Conservation (phyloP, 35 echinoderm and acorn worm species). For the Heliocidaris erythrogramma region DNA sequence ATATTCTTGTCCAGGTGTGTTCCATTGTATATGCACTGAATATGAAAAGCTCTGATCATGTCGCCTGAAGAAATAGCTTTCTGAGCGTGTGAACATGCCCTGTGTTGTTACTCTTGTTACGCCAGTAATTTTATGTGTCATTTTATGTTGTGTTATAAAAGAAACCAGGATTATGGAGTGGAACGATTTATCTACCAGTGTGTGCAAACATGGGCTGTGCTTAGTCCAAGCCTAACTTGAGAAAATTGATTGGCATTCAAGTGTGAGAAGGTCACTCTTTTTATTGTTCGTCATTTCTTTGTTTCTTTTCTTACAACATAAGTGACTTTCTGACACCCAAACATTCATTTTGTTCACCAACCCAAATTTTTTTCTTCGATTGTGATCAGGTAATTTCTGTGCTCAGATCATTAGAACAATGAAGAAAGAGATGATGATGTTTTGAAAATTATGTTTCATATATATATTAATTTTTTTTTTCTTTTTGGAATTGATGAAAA, state of each 20-base stretch:
- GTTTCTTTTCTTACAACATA: background rate
- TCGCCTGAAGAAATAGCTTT: background rate
- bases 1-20: background rate
- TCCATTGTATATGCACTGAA: background rate
- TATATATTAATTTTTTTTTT: background rate
- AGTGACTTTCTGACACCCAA: background rate
- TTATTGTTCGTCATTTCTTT: background rate
- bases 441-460: background rate
- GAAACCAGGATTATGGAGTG: background rate
- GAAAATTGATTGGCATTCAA: background rate
- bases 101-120: background rate
- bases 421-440: background rate
- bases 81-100: background rate
- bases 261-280: background rate
- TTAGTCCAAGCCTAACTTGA: background rate
- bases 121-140: background rate
- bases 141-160: background rate
- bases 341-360: background rate
- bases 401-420: background rate
- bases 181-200: background rate
- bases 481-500: background rate
- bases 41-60: background rate
- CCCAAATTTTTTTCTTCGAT: background rate
- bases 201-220: background rate
- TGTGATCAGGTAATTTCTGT: background rate